Evolutionary conservation across 1,140 invertebrate genomes (phyloP).

Genomic region (Nylanderia fulva): DNA sequence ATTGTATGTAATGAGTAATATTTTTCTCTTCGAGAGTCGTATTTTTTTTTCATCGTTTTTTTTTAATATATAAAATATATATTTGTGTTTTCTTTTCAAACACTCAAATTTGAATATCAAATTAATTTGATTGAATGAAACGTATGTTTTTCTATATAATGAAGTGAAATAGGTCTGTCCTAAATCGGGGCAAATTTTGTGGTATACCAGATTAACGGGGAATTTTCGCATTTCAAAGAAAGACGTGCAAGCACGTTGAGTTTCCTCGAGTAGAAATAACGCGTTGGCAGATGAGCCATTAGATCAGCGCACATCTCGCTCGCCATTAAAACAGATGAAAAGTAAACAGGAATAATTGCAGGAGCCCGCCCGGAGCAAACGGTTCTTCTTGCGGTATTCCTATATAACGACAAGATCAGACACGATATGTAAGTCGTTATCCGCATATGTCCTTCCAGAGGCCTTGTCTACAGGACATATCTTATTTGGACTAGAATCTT

Average conservation of each 20-base stretch:
- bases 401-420: conserved; percentile 24
- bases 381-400: conserved; percentile 42
- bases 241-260: neutral
- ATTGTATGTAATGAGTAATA: neutral
- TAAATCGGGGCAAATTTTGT: conserved; percentile 1
- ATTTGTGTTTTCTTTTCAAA: neutral
- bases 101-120: neutral
- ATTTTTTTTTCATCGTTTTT: too few relatives aligned
- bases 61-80: neutral
- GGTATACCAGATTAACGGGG: neutral
- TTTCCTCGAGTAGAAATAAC: conserved; percentile 41
- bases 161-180: neutral
- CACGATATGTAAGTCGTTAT: neutral
- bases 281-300: conserved; percentile 46
- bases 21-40: neutral
- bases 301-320: conserved; percentile 42
- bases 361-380: neutral
- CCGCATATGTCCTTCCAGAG: neutral
- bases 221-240: conserved; percentile 19
- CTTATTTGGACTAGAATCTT: neutral
- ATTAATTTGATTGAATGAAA: neutral
- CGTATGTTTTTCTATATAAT: neutral
- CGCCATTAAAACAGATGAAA: conserved; percentile 57
- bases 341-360: conserved; percentile 57
- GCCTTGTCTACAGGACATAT: neutral